These are phyloP conservation scores for Scarus forsteni DNA, from an alignment of 2,797 vertebrate species.

Conservation along the genomic window DNA sequence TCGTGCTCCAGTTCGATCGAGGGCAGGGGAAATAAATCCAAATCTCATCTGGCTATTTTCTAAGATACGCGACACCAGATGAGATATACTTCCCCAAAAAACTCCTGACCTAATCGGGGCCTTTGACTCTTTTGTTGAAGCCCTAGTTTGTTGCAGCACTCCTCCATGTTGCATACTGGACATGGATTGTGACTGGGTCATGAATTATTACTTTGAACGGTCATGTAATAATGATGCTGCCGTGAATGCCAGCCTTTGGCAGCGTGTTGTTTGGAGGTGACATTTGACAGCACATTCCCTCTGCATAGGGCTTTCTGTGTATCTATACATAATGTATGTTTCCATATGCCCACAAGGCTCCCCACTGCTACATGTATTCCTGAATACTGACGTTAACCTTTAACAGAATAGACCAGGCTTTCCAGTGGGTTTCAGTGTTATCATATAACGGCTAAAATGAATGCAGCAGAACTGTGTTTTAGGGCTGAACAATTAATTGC, in stretches of 20 bases:
- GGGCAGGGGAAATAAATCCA: too few relatives aligned
- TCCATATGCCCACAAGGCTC: constrained; percentile 21
- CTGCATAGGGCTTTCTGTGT: not conserved
- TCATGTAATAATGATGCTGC: not conserved
- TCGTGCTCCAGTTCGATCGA: too few relatives aligned
- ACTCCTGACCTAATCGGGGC: too few relatives aligned
- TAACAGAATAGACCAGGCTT: not conserved
- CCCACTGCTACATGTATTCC: constrained; percentile 18
- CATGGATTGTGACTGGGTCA: not conserved
- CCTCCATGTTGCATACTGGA: not conserved
- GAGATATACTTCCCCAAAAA: too few relatives aligned
- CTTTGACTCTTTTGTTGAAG: too few relatives aligned
- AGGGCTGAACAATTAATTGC: too few relatives aligned
- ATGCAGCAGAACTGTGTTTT: too few relatives aligned
- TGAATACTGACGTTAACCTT: constrained; percentile 36
- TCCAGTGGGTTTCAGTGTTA: not conserved
- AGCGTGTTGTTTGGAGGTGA: constrained; percentile 1
- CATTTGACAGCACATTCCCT: constrained; percentile 29
- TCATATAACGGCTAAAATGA: not conserved
- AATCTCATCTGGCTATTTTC: too few relatives aligned
- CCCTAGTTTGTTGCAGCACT: too few relatives aligned
- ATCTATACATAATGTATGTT: constrained; percentile 39
- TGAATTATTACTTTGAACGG: not conserved
- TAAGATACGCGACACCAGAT: too few relatives aligned
- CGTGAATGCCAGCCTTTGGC: not conserved